Conservation (phyloP, 2,888 invertebrate species). For the Hydriomena furcata region DNA sequence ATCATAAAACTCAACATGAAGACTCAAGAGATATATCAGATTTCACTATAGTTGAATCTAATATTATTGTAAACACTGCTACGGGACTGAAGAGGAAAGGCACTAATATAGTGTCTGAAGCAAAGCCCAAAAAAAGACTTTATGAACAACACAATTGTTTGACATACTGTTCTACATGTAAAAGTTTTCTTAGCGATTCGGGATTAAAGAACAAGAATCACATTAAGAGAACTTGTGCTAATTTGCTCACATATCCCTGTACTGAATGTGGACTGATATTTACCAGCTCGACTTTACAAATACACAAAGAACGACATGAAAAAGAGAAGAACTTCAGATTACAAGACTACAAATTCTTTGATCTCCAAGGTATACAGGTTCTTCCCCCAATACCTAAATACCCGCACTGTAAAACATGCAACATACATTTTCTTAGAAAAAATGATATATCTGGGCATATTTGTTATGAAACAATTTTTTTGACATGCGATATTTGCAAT, state of each 20-base stretch:
- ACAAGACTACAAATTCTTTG: slow-evolving; percentile 58
- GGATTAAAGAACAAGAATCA: slow-evolving; percentile 44
- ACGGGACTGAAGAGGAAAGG: slow-evolving; percentile 1
- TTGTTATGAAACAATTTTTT: slow-evolving; percentile 48
- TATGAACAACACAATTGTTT: slow-evolving; percentile 34
- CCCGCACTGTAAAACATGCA: slow-evolving; percentile 56
- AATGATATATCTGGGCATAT: slow-evolving; percentile 44
- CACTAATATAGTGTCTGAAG: not conserved
- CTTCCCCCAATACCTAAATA: slow-evolving; percentile 59
- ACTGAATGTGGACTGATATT: slow-evolving; percentile 59
- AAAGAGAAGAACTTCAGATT: slow-evolving; percentile 45
- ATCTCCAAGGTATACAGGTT: slow-evolving; percentile 50
- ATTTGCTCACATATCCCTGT: slow-evolving; percentile 48
- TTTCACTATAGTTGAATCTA: slow-evolving; percentile 45
- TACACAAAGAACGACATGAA: slow-evolving; percentile 52
- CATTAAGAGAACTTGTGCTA: slow-evolving; percentile 42
- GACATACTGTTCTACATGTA: slow-evolving; percentile 55
- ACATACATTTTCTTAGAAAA: slow-evolving; percentile 54
- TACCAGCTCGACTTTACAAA: slow-evolving; percentile 41
- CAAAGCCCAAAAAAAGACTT: slow-evolving; percentile 6
- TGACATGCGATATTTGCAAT: slow-evolving; percentile 55
- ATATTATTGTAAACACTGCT: slow-evolving; percentile 28
- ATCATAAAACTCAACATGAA: slow-evolving; percentile 44
- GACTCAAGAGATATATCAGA: slow-evolving; percentile 34
- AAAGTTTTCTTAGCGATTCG: slow-evolving; percentile 49